These are phyloP conservation scores for Phoeniculus purpureus DNA, from an alignment of 2,797 vertebrate species.

Conservation along the genomic window DNA sequence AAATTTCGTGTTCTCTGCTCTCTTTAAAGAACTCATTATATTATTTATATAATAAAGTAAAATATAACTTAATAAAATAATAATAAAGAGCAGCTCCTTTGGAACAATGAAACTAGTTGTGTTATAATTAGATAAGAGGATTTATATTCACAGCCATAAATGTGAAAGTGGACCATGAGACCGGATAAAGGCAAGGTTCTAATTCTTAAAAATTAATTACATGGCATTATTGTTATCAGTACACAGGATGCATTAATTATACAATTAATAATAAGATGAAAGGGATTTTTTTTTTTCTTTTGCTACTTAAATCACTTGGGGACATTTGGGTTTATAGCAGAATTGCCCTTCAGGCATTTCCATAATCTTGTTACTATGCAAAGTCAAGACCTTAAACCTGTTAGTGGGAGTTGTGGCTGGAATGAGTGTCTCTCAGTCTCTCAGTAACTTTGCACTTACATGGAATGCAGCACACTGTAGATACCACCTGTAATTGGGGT, in stretches of 20 bases:
- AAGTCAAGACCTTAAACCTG: conserved; percentile 79
- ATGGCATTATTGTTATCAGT: conserved; percentile 84
- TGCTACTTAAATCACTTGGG: conserved; percentile 69
- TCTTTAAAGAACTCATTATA: conserved; percentile 61
- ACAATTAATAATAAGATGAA: conserved; percentile 83
- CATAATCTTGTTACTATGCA: conserved; percentile 79
- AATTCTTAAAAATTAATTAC: conserved; percentile 86
- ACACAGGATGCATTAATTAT: conserved; percentile 84
- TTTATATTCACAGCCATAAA: conserved; percentile 81
- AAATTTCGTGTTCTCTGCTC: conserved; percentile 63
- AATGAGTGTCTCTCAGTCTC: conserved; percentile 69
- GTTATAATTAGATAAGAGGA: conserved; percentile 85
- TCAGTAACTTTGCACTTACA: conserved; percentile 27
- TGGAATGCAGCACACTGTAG: conserved; percentile 45
- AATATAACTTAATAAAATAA: conserved; percentile 78
- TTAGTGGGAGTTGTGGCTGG: conserved; percentile 60
- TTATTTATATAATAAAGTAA: conserved; percentile 79
- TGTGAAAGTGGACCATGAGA: conserved; percentile 80
- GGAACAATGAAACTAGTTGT: conserved; percentile 81
- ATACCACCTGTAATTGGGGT: conserved; percentile 70
- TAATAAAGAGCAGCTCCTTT: conserved; percentile 74
- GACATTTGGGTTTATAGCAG: conserved; percentile 73
- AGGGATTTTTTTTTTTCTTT: conserved; percentile 54
- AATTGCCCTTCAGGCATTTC: conserved; percentile 79
- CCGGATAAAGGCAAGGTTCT: conserved; percentile 80